Conservation (phyloP, 1,140 invertebrate genomes). For the Caerostris extrusa region DNA sequence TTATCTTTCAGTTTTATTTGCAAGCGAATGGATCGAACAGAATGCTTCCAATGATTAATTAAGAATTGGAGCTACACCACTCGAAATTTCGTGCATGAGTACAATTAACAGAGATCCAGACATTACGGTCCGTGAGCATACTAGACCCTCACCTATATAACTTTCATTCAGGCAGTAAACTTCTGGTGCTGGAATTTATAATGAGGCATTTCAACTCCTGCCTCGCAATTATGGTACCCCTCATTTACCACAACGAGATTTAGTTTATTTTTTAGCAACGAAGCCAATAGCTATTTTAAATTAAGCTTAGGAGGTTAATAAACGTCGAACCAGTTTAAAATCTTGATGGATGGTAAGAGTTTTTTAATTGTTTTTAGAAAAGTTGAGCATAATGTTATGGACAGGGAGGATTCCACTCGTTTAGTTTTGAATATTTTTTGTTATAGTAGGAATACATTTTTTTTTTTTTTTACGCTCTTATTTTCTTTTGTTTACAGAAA, state of each 20-base stretch:
- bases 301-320: not conserved
- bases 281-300: not conserved
- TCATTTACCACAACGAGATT: not conserved
- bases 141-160: not conserved
- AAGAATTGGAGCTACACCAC: not conserved
- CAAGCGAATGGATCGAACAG: not conserved
- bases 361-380: no score
- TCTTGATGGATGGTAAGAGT: not conserved
- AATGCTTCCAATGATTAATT: not conserved
- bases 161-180: slow-evolving; percentile 22
- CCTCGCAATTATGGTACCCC: not conserved
- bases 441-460: no score
- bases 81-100: slow-evolving; percentile 17
- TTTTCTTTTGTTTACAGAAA: no score
- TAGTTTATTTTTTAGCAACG: not conserved
- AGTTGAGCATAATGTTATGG: no score
- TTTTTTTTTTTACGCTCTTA: no score
- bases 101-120: not conserved
- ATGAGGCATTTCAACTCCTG: not conserved
- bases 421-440: no score
- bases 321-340: not conserved
- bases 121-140: not conserved
- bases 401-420: no score
- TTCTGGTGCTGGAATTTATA: slow-evolving; percentile 12
- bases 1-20: not conserved